These are phyloP conservation scores for Chelmon rostratus DNA, from an alignment of 2,797 vertebrate genomes.

Conservation along the genomic window DNA sequence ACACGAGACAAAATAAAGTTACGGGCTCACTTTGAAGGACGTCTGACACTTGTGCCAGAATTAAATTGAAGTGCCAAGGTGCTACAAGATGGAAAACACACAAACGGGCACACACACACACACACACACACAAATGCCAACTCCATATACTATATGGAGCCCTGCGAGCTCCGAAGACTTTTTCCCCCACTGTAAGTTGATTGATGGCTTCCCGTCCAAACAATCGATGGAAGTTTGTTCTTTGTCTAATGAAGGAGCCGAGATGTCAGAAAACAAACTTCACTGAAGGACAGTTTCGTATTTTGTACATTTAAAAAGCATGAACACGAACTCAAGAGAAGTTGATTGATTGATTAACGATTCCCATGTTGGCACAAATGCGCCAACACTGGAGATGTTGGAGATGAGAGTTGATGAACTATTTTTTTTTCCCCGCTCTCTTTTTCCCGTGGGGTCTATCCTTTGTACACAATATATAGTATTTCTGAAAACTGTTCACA, in stretches of 20 bases:
- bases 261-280: not conserved
- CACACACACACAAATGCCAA: not conserved
- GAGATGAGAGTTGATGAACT: too few relatives aligned
- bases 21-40: conserved; percentile 5
- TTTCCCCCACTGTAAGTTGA: not conserved
- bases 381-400: too few relatives aligned
- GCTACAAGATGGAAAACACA: not conserved
- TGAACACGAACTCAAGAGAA: not conserved
- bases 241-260: not conserved
- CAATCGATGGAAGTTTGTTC: not conserved
- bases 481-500: too few relatives aligned
- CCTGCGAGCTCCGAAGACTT: not conserved
- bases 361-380: not conserved
- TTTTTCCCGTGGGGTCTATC: too few relatives aligned
- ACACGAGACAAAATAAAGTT: conserved; percentile 3
- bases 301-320: not conserved
- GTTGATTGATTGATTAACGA: not conserved
- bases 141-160: not conserved
- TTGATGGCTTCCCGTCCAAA: not conserved
- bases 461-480: too few relatives aligned
- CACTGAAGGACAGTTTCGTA: not conserved
- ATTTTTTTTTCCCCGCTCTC: too few relatives aligned
- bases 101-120: not conserved
- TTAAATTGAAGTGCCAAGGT: conserved; percentile 1
- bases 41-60: conserved; percentile 8